These are phyloP conservation scores for Akabosia matsudoensis DNA, from an alignment of 1,140 invertebrate genomes.

Conservation along the genomic window DNA sequence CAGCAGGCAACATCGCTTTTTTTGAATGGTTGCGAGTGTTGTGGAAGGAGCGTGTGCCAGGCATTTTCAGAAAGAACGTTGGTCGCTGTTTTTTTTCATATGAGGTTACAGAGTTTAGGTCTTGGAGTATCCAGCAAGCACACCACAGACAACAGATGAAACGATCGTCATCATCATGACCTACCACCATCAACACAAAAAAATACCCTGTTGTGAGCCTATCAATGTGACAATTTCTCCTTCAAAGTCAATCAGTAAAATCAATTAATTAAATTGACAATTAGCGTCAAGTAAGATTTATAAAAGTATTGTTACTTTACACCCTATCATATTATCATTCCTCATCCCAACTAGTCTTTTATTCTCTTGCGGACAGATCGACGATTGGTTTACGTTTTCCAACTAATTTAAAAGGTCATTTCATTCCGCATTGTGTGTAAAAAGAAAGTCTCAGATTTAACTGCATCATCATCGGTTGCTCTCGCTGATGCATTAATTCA, in stretches of 20 bases:
- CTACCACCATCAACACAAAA: neutral
- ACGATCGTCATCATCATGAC: no score
- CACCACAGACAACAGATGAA: no score
- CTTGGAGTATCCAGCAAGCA: no score
- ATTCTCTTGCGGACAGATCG: neutral
- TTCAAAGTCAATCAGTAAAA: constrained; percentile 14
- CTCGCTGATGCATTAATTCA: no score
- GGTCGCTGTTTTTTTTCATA: no score
- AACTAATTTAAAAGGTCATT: neutral
- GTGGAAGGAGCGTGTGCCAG: no score
- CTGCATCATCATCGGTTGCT: no score
- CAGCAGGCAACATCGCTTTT: no score
- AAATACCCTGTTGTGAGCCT: neutral
- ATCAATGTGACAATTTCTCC: neutral
- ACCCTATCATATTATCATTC: no score
- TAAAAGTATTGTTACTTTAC: neutral
- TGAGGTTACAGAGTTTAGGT: no score
- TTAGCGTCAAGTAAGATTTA: neutral
- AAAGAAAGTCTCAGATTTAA: neutral
- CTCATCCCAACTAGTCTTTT: neutral
- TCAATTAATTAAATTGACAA: constrained; percentile 16
- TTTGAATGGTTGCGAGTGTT: no score
- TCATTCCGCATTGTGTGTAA: neutral
- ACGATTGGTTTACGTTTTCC: neutral
- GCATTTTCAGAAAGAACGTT: no score